Percentiles rank a stretch among this genome's conserved stretches.
These are phyloP conservation scores for Brassicogethes aeneus DNA, from an alignment of 2,888 invertebrate genomes.

Conservation along the genomic window DNA sequence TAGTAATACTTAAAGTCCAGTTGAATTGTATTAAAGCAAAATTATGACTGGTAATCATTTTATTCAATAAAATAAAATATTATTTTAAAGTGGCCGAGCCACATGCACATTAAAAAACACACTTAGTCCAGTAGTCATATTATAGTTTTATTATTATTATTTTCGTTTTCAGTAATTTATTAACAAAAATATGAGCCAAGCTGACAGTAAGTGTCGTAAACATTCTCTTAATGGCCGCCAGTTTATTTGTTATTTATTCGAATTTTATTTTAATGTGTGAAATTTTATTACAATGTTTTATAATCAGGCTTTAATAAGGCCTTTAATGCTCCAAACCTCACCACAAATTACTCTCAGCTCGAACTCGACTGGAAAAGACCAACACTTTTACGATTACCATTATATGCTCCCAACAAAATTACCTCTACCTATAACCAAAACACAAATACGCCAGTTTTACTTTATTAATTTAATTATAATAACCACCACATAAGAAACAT, in stretches of 20 bases:
- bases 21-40: constrained; percentile 18
- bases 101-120: constrained; percentile 26
- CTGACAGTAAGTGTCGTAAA: constrained; percentile 41
- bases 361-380: too few species aligned
- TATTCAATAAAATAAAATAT: constrained; percentile 34
- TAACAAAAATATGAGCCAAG: constrained; percentile 41
- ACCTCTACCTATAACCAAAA: too few species aligned
- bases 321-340: constrained; percentile 37
- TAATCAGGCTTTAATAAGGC: constrained; percentile 44
- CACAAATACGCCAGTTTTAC: too few species aligned
- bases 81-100: constrained; percentile 26
- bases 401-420: too few species aligned
- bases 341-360: constrained; percentile 36
- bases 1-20: constrained; percentile 24
- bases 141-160: constrained; percentile 42
- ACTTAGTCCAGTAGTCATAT: constrained; percentile 40
- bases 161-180: constrained; percentile 43
- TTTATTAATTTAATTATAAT: too few species aligned
- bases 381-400: too few species aligned
- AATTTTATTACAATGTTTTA: constrained; percentile 45
- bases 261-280: constrained; percentile 45
- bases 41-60: constrained; percentile 25
- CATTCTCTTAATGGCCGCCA: constrained; percentile 42
- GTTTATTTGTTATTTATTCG: constrained; percentile 43
- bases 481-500: too few species aligned